These are phyloP conservation scores for Tretioscincus oriximinensis DNA, from an alignment of 2,113 vertebrate genomes.

Conservation along the genomic window DNA sequence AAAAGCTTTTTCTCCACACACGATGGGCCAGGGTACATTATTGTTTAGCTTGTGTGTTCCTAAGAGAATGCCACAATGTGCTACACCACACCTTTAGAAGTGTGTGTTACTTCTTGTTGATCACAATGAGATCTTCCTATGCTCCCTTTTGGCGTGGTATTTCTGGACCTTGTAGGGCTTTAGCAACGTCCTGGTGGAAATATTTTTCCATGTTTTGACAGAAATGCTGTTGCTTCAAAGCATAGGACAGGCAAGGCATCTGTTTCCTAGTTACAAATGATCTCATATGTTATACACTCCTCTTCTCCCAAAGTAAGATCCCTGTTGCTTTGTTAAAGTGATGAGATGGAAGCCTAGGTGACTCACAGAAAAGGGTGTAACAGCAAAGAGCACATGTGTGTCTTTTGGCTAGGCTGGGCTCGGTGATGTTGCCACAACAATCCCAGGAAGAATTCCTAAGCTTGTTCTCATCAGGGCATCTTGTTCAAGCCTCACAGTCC, in stretches of 20 bases:
- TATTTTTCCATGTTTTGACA: constrained; percentile 10
- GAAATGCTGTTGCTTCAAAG: not conserved
- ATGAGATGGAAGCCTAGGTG: not conserved
- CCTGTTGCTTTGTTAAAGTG: not conserved
- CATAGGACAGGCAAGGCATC: not conserved
- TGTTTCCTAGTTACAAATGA: constrained; percentile 7
- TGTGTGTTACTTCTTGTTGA: not conserved
- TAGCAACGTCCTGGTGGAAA: not conserved
- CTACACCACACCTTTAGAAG: not conserved
- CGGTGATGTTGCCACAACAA: not conserved
- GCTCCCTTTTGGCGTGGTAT: not conserved
- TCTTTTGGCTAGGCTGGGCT: not conserved
- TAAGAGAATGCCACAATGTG: not conserved
- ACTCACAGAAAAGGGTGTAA: constrained; percentile 9
- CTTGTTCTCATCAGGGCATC: not conserved
- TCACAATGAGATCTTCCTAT: not conserved
- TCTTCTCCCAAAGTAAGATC: not conserved
- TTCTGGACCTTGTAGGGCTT: not conserved
- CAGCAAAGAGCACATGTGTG: not conserved
- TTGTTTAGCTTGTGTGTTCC: not conserved
- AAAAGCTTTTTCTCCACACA: too few species aligned
- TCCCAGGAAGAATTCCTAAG: not conserved
- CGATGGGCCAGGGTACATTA: not conserved
- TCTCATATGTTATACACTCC: not conserved
- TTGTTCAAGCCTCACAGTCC: not conserved